phyloP scores from a whole-genome alignment of 2,888 invertebrate genomes.

The Acanthosepion pharaonis region DNA sequence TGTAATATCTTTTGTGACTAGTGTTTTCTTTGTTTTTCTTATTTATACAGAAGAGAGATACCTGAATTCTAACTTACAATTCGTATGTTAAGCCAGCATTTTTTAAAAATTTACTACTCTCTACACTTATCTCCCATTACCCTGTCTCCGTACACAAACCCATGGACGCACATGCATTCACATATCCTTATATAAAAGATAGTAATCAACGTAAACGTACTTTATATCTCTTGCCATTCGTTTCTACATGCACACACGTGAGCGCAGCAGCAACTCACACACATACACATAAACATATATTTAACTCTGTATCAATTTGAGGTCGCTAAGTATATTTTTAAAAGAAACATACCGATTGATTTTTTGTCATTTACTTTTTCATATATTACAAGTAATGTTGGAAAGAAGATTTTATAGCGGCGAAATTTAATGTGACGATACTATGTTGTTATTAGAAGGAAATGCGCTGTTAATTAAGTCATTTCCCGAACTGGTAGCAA shows the following conservation, averaged over 20 bases:
- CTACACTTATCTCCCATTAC: not conserved
- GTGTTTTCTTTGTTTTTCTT: not conserved
- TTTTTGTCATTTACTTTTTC: no score
- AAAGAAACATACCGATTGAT: no score
- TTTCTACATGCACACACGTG: not conserved
- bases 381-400: no score
- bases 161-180: not conserved
- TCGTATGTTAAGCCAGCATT: not conserved
- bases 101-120: not conserved
- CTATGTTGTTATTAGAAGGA: no score
- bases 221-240: not conserved
- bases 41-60: not conserved
- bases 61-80: not conserved
- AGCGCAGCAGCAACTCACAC: not conserved
- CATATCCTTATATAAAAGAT: not conserved
- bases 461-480: no score
- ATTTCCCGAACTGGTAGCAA: no score
- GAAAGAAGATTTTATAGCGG: no score
- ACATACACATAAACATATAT: not conserved
- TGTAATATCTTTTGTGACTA: not conserved
- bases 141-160: not conserved
- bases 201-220: not conserved
- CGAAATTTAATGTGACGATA: no score
- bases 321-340: no score
- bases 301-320: not conserved